These are phyloP conservation scores for Cricetomys ansorgei DNA, from an alignment of 2,113 vertebrate species.

Conservation along the genomic window DNA sequence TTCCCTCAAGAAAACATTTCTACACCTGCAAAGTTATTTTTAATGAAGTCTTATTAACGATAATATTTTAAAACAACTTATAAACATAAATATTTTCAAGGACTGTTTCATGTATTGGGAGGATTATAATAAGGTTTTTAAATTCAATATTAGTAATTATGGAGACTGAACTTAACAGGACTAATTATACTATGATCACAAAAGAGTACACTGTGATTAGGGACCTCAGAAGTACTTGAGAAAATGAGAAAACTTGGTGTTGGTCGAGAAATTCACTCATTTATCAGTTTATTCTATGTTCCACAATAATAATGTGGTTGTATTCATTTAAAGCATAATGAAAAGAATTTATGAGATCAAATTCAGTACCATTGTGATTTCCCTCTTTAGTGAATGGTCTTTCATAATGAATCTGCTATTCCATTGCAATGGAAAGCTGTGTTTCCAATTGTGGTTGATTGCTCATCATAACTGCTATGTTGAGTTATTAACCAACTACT, in stretches of 20 bases:
- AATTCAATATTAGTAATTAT: slow-evolving; percentile 10
- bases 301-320: slow-evolving; percentile 28
- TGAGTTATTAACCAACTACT: slow-evolving; percentile 46
- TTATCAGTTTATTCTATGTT: slow-evolving; percentile 41
- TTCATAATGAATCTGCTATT: slow-evolving; percentile 32
- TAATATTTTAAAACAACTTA: slow-evolving; percentile 10
- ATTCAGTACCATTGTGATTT: slow-evolving; percentile 4
- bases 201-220: slow-evolving; percentile 30
- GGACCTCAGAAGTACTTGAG: slow-evolving; percentile 37
- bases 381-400: background rate
- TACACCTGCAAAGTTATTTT: background rate
- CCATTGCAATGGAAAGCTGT: background rate
- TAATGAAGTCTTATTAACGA: background rate
- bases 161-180: background rate
- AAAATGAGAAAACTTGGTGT: slow-evolving; percentile 63
- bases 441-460: slow-evolving; percentile 53
- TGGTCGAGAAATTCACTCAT: slow-evolving; percentile 23
- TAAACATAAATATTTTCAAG: slow-evolving; percentile 33
- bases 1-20: background rate
- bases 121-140: background rate
- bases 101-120: background rate
- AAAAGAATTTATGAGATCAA: slow-evolving; percentile 45
- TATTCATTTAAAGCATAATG: slow-evolving; percentile 55
- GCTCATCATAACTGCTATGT: background rate
- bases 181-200: slow-evolving; percentile 57